phyloP scores from a whole-genome alignment of 2,797 vertebrate species.

The Labeo calbasu region DNA sequence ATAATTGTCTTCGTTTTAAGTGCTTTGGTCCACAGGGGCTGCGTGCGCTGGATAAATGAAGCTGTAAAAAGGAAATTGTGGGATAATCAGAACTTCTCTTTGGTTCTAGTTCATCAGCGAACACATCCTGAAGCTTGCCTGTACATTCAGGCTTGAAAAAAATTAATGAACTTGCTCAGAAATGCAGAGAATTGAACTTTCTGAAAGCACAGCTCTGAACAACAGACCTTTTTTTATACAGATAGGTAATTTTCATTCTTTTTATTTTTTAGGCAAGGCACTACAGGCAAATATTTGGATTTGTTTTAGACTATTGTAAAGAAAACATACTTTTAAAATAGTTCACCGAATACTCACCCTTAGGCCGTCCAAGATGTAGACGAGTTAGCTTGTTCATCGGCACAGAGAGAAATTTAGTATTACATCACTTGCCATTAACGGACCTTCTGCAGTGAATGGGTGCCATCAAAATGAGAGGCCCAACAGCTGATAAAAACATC shows the following conservation, averaged over 20 bases:
- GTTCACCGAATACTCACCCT: background rate
- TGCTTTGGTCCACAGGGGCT: conserved; percentile 35
- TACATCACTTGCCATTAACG: background rate
- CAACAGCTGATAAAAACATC: background rate
- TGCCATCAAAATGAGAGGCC: background rate
- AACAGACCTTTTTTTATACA: background rate
- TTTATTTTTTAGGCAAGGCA: background rate
- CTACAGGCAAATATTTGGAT: background rate
- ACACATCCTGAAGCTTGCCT: conserved; percentile 35
- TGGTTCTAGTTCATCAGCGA: conserved; percentile 35
- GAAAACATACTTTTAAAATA: background rate
- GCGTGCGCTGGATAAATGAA: conserved; percentile 32
- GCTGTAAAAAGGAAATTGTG: conserved; percentile 33
- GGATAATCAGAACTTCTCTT: conserved; percentile 42
- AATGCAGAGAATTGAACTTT: conserved; percentile 19
- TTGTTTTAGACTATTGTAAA: background rate
- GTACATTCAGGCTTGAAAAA: conserved; percentile 30
- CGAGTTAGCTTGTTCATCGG: background rate
- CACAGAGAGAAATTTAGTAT: background rate
- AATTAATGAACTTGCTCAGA: conserved; percentile 27
- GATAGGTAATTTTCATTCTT: background rate
- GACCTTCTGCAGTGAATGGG: background rate
- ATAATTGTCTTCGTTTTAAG: conserved; percentile 37
- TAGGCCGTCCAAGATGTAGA: background rate
- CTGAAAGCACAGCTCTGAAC: background rate